Base-by-base conservation (phyloP, 2,888 invertebrate genomes). In the Stenodera caucasica region DNA sequence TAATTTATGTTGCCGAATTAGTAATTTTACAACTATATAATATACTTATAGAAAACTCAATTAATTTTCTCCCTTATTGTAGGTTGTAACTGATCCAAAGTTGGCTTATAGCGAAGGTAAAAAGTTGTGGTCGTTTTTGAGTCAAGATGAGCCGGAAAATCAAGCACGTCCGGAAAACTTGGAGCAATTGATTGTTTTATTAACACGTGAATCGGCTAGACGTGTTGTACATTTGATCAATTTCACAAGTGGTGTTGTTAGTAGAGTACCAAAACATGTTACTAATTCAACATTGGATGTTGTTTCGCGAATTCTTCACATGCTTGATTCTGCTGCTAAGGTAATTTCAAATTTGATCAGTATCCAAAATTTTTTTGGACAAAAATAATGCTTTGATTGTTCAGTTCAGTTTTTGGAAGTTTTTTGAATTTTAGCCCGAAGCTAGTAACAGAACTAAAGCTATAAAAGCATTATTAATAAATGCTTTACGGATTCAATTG, bases 131-230 rank as follows among this genome's bases (percentile, higher is more conserved):
- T 78, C 77, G 0, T 84, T 85, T 37, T 80, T 93, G 55, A 91
- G 91, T 73, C 80, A 85, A 67, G 87, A 92, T 23, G 93, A 93
- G 75, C 92, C 93, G 0, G 93, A 92, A 80, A 93, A 93, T 81
- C 93, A 93, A 80, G 90, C 90, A 3, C 85, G 91, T 33, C 93
- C 92, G 0, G 84, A 85, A 63, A 92, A 90, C 1, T 76, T 92
- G 32, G 93, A 93, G 74, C 90, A 93, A 74, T 79, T 92, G 64
- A 81, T 92, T 57, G 90, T 91, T 35, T 79, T 93, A 60, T 77
- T 93, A 61, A 87, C 90, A 0, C 81, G 92, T n/a, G 92, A 93
- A 81, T 86, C 90, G 0, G 90, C 91, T 0, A 82, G 93, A 59
- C 84, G 89, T 68, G 80, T 91, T 50, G 92, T 93, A 1, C 93